These are phyloP conservation scores for Aphaenogaster floridana DNA, from an alignment of 1,140 invertebrate genomes.

Conservation along the genomic window DNA sequence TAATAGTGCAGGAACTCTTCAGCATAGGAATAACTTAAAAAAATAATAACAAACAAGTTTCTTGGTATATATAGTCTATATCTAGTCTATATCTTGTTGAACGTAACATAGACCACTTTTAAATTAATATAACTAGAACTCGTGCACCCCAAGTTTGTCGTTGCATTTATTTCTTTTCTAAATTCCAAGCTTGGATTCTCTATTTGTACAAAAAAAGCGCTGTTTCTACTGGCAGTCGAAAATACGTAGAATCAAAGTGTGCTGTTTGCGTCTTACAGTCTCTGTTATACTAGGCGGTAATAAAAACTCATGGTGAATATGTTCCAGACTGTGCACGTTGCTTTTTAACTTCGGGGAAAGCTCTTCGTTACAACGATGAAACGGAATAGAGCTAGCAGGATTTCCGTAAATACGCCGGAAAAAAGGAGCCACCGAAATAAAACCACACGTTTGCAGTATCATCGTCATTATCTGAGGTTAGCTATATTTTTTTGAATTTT, in stretches of 20 bases:
- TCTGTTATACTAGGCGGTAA: conserved; percentile 29
- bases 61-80: neutral
- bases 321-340: conserved; percentile 33
- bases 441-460: conserved; percentile 18
- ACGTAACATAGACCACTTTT: neutral
- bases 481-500: neutral
- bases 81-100: neutral
- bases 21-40: neutral
- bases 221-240: conserved; percentile 5
- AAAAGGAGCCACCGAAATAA: conserved; percentile 37
- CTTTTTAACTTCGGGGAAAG: conserved; percentile 43
- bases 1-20: neutral
- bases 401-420: conserved; percentile 32
- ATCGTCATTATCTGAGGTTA: neutral
- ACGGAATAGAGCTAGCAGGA: conserved; percentile 30
- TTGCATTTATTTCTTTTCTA: conserved; percentile 2
- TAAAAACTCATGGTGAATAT: conserved; percentile 55
- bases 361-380: conserved; percentile 46
- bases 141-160: neutral
- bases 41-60: neutral
- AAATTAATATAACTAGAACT: conserved; percentile 6
- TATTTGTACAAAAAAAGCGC: conserved; percentile 18
- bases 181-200: neutral
- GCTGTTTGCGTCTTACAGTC: conserved; percentile 12
- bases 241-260: conserved; percentile 33